Percentiles rank a stretch among this genome's conserved stretches.
Conservation (phyloP, 2,797 vertebrate genomes). For the Danio jaintianensis region DNA sequence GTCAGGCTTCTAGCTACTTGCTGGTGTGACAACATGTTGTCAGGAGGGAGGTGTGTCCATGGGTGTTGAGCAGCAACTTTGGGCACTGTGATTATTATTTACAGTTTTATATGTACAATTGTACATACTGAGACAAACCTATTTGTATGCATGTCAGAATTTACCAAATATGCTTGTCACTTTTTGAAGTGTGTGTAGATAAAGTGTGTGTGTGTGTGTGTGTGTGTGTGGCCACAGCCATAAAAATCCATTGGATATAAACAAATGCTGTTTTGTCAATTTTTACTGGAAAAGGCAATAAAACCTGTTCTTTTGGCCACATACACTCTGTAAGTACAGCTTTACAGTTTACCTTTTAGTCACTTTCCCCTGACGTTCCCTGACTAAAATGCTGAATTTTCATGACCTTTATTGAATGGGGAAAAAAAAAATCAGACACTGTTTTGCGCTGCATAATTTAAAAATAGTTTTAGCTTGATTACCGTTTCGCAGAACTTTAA, state of each 20-base stretch:
- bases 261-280: constrained; percentile 56
- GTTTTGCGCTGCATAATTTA: too few relatives aligned
- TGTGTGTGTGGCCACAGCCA: constrained; percentile 56
- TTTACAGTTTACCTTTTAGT: too few relatives aligned
- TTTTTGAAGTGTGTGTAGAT: constrained; percentile 51
- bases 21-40: constrained; percentile 77
- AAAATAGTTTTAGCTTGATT: too few relatives aligned
- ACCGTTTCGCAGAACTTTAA: too few relatives aligned
- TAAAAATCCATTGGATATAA: constrained; percentile 67
- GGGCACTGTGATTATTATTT: not conserved
- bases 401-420: too few relatives aligned
- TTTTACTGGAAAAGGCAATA: constrained; percentile 60
- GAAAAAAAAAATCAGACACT: too few relatives aligned
- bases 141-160: too few relatives aligned
- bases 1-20: constrained; percentile 72
- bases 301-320: constrained; percentile 47
- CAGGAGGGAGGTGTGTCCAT: constrained; percentile 79
- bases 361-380: too few relatives aligned
- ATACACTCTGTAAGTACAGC: too few relatives aligned
- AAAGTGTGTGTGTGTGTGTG: too few relatives aligned
- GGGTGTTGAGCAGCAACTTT: constrained; percentile 82
- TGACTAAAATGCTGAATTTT: too few relatives aligned
- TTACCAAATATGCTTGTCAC: constrained; percentile 34
- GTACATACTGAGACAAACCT: not conserved
- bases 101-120: too few relatives aligned